Conservation (phyloP, 2,888 invertebrate species). For the Seira ritae region DNA sequence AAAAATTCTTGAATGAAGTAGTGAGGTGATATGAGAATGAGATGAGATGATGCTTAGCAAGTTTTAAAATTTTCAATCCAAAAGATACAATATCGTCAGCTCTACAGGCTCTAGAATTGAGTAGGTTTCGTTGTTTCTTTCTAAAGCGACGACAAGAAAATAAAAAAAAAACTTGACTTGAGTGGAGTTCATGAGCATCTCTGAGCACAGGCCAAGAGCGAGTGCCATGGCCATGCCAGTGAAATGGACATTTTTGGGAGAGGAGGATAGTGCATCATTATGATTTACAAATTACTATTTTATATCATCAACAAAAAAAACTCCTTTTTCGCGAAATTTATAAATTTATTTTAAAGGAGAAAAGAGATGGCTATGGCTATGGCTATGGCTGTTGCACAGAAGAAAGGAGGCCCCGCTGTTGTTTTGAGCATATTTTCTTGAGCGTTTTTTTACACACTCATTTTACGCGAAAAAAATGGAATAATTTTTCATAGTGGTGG, state of each 20-base stretch:
- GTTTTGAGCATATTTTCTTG: constrained; percentile 40
- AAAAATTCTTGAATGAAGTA: constrained; percentile 12
- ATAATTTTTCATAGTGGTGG: neutral
- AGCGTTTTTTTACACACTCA: constrained; percentile 12
- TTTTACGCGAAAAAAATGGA: constrained; percentile 14
- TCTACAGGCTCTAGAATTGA: too few relatives aligned
- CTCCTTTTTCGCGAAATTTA: neutral
- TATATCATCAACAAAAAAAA: neutral
- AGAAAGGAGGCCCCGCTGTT: constrained; percentile 42
- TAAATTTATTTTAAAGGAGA: neutral
- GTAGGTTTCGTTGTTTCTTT: neutral
- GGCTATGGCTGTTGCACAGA: neutral
- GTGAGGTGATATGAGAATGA: neutral
- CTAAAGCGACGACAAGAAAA: neutral
- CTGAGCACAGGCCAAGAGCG: neutral
- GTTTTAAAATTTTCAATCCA: too few relatives aligned
- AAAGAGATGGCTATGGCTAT: too few relatives aligned
- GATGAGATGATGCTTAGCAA: neutral
- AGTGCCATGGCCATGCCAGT: constrained; percentile 14
- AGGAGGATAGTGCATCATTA: neutral
- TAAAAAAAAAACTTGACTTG: neutral
- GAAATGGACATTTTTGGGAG: constrained; percentile 2
- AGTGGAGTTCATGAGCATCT: neutral
- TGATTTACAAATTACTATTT: constrained; percentile 8
- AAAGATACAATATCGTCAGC: too few relatives aligned